phyloP scores from a whole-genome alignment of 2,113 vertebrate species.

The rabbit (Oryctolagus cuniculus) region mOryCun1.1 NC_091440.1:104199501-104200000 shows the following conservation, averaged over 20 bases:
- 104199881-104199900: background rate
- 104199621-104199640: background rate
- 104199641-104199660: background rate
- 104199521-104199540: background rate
- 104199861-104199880: background rate
- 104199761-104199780: background rate
- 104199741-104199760: background rate
- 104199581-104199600: background rate
- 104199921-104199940: background rate
- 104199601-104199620: background rate
- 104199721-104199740: background rate
- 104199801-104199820: accelerated
- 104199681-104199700: background rate
- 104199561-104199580: background rate
- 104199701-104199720: background rate
- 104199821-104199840: background rate
- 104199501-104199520: background rate
- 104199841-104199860: background rate
- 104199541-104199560: background rate
- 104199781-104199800: background rate
- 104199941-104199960: background rate
- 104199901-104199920: background rate
- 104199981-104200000: too few relatives aligned
- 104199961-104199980: too few relatives aligned
- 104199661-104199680: background rate